These are phyloP conservation scores for Natrix natrix DNA, from an alignment of 2,797 vertebrate genomes.

Conservation along the genomic window DNA sequence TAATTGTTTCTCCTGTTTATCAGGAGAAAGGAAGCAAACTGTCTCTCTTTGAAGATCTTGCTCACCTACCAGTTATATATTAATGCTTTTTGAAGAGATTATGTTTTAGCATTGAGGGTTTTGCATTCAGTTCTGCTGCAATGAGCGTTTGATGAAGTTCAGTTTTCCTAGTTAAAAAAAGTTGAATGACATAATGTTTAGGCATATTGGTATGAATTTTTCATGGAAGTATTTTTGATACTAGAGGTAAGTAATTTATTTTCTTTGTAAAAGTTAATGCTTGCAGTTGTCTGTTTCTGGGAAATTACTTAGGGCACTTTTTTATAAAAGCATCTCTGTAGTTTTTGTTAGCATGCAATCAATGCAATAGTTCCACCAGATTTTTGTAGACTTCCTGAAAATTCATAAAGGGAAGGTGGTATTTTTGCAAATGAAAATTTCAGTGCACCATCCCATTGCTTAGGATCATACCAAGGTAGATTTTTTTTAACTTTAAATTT, in stretches of 20 bases:
- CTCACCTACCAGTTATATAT: not conserved
- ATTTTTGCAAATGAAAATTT: not conserved
- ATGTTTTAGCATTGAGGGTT: not conserved
- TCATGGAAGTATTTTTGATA: not conserved
- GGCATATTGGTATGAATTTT: not conserved
- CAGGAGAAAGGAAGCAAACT: not conserved
- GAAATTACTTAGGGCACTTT: not conserved
- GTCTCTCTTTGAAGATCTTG: not conserved
- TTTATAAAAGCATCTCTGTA: not conserved
- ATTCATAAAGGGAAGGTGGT: not conserved
- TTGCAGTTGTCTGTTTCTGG: not conserved
- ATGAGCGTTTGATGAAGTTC: not conserved
- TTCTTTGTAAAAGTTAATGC: not conserved
- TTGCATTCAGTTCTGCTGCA: not conserved
- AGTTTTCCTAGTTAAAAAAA: not conserved
- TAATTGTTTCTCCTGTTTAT: not conserved
- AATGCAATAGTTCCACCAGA: not conserved
- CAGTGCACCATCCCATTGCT: not conserved
- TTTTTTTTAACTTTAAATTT: too few species aligned
- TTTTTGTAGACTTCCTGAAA: not conserved
- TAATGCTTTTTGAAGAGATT: not conserved
- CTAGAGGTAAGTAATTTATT: conserved; percentile 22
- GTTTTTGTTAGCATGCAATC: not conserved
- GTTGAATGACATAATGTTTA: not conserved
- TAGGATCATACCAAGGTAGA: not conserved